Base-by-base conservation (phyloP, 2,888 invertebrate genomes). In the Hyposoter dolosus region DNA sequence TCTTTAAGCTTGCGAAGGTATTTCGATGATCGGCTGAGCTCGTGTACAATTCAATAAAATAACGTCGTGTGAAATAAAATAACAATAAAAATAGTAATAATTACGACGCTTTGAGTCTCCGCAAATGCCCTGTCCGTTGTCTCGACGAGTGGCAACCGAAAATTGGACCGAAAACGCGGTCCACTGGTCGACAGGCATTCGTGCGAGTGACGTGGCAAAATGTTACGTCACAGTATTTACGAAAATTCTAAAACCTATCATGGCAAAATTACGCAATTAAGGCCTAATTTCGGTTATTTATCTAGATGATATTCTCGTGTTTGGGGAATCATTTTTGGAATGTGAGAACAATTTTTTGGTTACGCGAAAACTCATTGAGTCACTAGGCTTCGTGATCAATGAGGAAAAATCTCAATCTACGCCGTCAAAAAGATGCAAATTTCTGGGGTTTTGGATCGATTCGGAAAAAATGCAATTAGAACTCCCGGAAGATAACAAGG, bases 161-260 rank as follows among this genome's bases (percentile, higher is more conserved):
- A n/a, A n/a, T n/a, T n/a, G n/a, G n/a, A n/a, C n/a, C n/a, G n/a
- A n/a, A n/a, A n/a, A n/a, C n/a, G n/a, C n/a, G n/a, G n/a, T n/a
- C n/a, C n/a, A n/a, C n/a, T n/a, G n/a, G n/a, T n/a, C n/a, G n/a
- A n/a, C n/a, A n/a, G n/a, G n/a, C n/a, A n/a, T n/a, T n/a, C n/a
- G n/a, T n/a, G n/a, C n/a, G n/a, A n/a, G n/a, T n/a, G n/a, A n/a
- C n/a, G n/a, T n/a, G n/a, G n/a, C n/a, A n/a, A n/a, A n/a, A n/a
- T n/a, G n/a, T n/a, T n/a, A n/a, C n/a, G n/a, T n/a, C n/a, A n/a
- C n/a, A n/a, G 75, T 89, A 10, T 90, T 90, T 43, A 89, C 90
- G 9, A 90, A 91, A 85, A 53, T 91, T 28, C 53, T 90, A 40
- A 85, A 87, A 50, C 85, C 83, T 12, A 17, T 88, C 1, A 60